phyloP scores from a whole-genome alignment of 2,888 invertebrate species.

The Andrena bicolor region DNA sequence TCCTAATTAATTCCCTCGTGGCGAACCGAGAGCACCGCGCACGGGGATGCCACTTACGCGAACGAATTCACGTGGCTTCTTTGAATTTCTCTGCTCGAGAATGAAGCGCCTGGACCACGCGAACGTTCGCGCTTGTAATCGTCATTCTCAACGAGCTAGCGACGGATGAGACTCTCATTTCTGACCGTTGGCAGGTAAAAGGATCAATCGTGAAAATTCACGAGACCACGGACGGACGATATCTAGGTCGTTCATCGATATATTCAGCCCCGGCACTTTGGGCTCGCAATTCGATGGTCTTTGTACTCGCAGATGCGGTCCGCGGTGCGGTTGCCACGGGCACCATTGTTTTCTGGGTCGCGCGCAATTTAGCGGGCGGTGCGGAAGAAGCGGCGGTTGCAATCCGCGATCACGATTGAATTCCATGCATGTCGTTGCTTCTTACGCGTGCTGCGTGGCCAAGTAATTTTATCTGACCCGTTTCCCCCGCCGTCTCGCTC shows the following conservation, averaged over 20 bases:
- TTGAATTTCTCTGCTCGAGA: conserved; percentile 5
- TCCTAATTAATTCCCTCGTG: conserved; percentile 54
- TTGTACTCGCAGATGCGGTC: conserved; percentile 5
- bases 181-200: not conserved
- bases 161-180: not conserved
- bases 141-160: too few relatives aligned
- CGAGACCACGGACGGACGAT: not conserved
- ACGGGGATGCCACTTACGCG: too few relatives aligned
- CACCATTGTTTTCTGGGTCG: conserved; percentile 31
- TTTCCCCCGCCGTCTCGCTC: conserved; percentile 14
- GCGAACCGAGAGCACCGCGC: not conserved
- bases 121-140: too few relatives aligned
- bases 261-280: not conserved
- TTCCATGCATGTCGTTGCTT: conserved; percentile 28
- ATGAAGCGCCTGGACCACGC: too few relatives aligned
- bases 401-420: conserved; percentile 41
- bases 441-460: conserved; percentile 16
- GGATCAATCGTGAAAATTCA: not conserved
- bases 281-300: conserved; percentile 10
- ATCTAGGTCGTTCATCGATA: not conserved
- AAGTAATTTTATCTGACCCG: conserved; percentile 24
- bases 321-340: not conserved
- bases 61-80: conserved; percentile 5
- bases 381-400: conserved; percentile 43
- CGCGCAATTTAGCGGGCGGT: conserved; percentile 25